Evolutionary conservation across 37 sponge, comb jelly and placozoan genomes (phyloP), one percentile per base, ranked within the genome.

Genomic region (Ephydatia muelleri): DNA sequence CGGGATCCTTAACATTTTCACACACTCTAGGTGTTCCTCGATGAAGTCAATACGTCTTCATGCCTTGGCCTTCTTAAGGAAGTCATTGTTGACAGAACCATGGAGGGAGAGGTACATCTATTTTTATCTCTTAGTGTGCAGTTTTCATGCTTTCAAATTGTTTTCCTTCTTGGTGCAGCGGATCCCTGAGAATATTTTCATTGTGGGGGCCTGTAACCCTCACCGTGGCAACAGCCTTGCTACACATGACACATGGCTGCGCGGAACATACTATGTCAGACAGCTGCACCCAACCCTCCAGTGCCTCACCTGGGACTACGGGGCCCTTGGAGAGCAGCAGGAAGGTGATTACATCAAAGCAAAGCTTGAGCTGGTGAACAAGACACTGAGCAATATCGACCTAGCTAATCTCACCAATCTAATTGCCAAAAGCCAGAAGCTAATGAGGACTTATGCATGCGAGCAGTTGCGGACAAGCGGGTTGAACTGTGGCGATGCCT

Each of bases 181-280:
- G 27, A 83, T 97, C 28, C 97, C 97, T 28, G 70, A 74, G 0
- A 94, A 94, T 78, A 69, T 97, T 13, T 97, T 97, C 76, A 84
- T 97, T 0, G 90, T 94, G 9, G 97, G 92, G 32, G 97, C 97
- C 16, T 94, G 95, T 69, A 97, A 97, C 88, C 97, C 97, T 82
- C 97, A 97, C 82, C 88, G 96, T 43, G 86, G 96, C 9, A 92
- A 92, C 91, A 92, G 93, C 73, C 76, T 92, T 57, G 93, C 84
- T 13, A 65, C 94, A 49, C 83, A 82, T 68, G 87, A 85, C 40
- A 88, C 77, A n/a, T 97, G 97, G 97, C 70, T 94, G 36, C 38
- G 88, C 19, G 90, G 95, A 3, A 82, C 88, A 3, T 97, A 97
- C 80, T 94, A 97, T 78, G 94, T 97, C 22, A 87, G 92, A 0